Evolutionary conservation across 1,140 invertebrate genomes (phyloP), one percentile per base, ranked within the genome.

Genomic region (Sweltsa coloradensis): DNA sequence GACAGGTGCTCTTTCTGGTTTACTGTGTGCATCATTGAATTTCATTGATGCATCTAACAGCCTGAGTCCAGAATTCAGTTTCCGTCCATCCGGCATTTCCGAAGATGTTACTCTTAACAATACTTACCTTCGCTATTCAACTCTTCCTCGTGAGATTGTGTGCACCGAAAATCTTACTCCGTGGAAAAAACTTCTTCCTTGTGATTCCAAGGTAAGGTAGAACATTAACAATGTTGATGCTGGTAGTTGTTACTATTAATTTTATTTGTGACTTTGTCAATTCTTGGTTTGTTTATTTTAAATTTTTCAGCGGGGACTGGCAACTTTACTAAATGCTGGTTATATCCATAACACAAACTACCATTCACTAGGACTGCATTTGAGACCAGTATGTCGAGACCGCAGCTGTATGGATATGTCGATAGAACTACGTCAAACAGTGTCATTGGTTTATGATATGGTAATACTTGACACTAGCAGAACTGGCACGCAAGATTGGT

Each of bases 151-250:
- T 50, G 96, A 99, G 77, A 89, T 93, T 58, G 89, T 97, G 6
- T 99, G 96, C 61, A 98, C 95, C 16, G 94, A 98, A 73, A 99
- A 99, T 72, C 71, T 99, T 53, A 98, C 95, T 24, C 95, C 95
- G 3, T 98, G 93, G 83, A 95, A 94, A 60, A 98, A 98, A 65
- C 67, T 98, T 1, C 61, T 98, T 25, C 95, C 95, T 2, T 98
- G 95, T 70, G 80, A 86, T 60, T 82, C 84, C 31, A 83, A 79
- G 64, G 75, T 80, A 63, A n/a, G 7, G n/a, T 31, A 7, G n/a
- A 31, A 9, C 7, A 31, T 9, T 9, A 31, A 9, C 9, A 31
- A 31, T 31, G 7, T 7, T 31, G 7, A n/a, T 31, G 7, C 9
- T 31, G 27, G 7, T 9, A 9, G 7, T n/a, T 31, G 27, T 31